Conservation (phyloP, 2,888 invertebrate species). For the Dusona sp. region DNA sequence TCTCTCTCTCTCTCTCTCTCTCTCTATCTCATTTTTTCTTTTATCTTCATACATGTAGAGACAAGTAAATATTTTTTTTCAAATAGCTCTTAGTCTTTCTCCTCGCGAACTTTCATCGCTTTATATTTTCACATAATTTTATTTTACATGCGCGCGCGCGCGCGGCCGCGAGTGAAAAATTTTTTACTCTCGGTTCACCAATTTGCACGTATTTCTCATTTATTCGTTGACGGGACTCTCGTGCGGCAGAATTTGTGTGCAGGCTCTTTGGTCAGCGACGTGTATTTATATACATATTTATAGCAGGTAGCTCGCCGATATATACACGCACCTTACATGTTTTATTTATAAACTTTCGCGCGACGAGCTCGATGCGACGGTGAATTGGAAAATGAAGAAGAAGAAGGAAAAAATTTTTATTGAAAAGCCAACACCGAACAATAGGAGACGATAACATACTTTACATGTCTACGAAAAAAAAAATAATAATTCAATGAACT, state of each 20-base stretch:
- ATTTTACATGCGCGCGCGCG: background rate
- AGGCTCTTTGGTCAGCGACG: slow-evolving; percentile 21
- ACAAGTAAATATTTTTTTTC: background rate
- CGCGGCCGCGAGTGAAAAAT: background rate
- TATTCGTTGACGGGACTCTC: background rate
- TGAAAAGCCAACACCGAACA: slow-evolving; percentile 34
- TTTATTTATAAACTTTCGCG: slow-evolving; percentile 62
- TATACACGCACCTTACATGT: slow-evolving; percentile 42
- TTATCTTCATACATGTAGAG: background rate
- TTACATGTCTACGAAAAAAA: background rate
- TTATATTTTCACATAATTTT: background rate
- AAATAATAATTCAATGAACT: background rate
- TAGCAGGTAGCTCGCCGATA: slow-evolving; percentile 36
- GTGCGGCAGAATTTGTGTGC: background rate
- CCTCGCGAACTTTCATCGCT: slow-evolving; percentile 35
- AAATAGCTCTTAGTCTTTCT: background rate
- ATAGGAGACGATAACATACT: slow-evolving; percentile 30
- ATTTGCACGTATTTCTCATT: slow-evolving; percentile 35
- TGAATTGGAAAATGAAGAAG: slow-evolving; percentile 28
- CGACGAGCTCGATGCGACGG: slow-evolving; percentile 40
- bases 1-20: background rate
- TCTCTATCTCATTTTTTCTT: background rate
- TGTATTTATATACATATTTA: slow-evolving; percentile 55
- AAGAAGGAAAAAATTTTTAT: background rate
- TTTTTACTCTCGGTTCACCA: slow-evolving; percentile 1